Conservation (phyloP, 2,797 vertebrate species). For the Graptemys geographica region DNA sequence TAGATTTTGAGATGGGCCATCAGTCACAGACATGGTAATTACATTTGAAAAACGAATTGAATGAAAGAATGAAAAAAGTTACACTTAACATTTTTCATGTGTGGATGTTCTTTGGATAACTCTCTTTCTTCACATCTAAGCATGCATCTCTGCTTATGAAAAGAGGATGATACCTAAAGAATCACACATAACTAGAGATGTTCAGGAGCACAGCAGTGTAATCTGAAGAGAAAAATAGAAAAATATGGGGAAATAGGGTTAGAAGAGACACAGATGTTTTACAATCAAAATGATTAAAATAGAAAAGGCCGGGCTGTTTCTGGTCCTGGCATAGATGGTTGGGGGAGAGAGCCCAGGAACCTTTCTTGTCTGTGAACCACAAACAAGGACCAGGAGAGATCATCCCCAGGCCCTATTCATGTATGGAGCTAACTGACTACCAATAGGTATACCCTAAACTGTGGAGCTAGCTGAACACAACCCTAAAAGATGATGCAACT, state of each 20-base stretch:
- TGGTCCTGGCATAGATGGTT: not conserved
- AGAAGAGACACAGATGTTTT: not conserved
- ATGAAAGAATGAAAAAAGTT: not conserved
- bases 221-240: not conserved
- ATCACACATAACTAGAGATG: not conserved
- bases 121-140: slow-evolving; percentile 2
- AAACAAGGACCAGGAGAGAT: not conserved
- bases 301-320: not conserved
- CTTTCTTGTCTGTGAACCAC: not conserved
- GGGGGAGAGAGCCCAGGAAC: not conserved
- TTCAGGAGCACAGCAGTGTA: not conserved
- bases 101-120: slow-evolving; percentile 5
- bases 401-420: not conserved
- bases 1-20: not conserved
- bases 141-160: not conserved
- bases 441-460: not conserved
- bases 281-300: not conserved
- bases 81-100: not conserved
- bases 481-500: not conserved
- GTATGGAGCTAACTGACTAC: not conserved
- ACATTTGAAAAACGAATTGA: not conserved
- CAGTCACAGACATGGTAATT: not conserved
- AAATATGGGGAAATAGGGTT: not conserved
- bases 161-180: not conserved
- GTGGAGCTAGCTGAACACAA: not conserved